Evolutionary conservation across 1,140 invertebrate species (phyloP).

Genomic region (Galendromus occidentalis): DNA sequence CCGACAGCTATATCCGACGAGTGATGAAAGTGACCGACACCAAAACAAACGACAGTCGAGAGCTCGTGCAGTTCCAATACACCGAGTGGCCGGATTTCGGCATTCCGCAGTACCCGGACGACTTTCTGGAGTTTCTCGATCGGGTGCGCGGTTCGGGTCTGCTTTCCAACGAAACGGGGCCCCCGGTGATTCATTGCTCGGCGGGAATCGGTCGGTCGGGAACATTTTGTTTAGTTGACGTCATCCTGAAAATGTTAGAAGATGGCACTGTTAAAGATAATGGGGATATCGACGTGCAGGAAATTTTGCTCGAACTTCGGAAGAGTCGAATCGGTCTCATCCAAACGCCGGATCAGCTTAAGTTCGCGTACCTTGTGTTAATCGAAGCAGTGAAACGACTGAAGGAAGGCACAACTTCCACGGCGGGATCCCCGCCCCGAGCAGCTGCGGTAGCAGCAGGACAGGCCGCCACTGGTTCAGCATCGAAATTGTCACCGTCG

Average conservation of each 20-base stretch:
- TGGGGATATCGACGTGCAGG: slow-evolving; percentile 42
- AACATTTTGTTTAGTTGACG: slow-evolving; percentile 90
- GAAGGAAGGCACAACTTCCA: background rate
- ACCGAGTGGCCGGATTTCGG: slow-evolving; percentile 97
- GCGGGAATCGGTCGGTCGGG: slow-evolving; percentile 92
- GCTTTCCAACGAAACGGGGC: slow-evolving; percentile 38
- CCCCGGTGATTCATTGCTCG: slow-evolving; percentile 71
- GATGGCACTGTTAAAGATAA: slow-evolving; percentile 41
- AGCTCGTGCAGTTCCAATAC: slow-evolving; percentile 82
- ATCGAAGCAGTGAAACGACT: slow-evolving; percentile 41
- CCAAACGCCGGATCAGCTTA: slow-evolving; percentile 80
- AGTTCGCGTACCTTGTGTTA: slow-evolving; percentile 85
- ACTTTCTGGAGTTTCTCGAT: slow-evolving; percentile 40
- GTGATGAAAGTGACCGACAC: slow-evolving; percentile 11
- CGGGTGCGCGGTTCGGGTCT: slow-evolving; percentile 22
- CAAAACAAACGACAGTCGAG: slow-evolving; percentile 29
- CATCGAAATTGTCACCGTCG: background rate
- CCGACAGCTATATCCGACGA: background rate
- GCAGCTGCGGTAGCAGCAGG: background rate
- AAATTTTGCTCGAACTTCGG: slow-evolving; percentile 67
- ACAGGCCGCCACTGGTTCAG: background rate
- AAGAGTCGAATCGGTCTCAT: slow-evolving; percentile 80
- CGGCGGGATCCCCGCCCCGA: background rate
- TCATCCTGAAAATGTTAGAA: slow-evolving; percentile 21
- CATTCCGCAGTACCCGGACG: slow-evolving; percentile 67